Evolutionary conservation across 1,140 invertebrate species (phyloP).

Genomic region (Drosophila serrata): DNA sequence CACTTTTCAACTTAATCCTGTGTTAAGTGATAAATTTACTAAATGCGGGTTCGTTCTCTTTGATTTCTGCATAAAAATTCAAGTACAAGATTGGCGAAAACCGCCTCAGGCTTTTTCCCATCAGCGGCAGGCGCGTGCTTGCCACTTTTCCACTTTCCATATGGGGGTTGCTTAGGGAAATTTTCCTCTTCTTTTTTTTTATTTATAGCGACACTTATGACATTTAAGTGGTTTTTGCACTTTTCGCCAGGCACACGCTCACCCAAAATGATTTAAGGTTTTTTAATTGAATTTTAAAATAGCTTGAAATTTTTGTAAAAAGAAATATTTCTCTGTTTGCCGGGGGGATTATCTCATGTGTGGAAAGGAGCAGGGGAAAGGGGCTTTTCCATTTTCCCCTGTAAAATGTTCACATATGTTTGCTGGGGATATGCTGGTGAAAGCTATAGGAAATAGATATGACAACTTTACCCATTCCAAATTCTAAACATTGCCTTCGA

Average conservation of each 20-base stretch:
- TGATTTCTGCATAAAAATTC: slow-evolving; percentile 56
- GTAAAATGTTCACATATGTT: slow-evolving; percentile 78
- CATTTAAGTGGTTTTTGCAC: slow-evolving; percentile 82
- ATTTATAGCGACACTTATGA: slow-evolving; percentile 73
- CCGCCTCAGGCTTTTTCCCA: slow-evolving; percentile 65
- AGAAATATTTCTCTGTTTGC: slow-evolving; percentile 20
- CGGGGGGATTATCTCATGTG: slow-evolving; percentile 40
- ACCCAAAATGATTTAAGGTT: slow-evolving; percentile 64
- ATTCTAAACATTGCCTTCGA: slow-evolving; percentile 38
- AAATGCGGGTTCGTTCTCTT: slow-evolving; percentile 56
- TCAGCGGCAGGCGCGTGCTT: slow-evolving; percentile 41
- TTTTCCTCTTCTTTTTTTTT: slow-evolving; percentile 43
- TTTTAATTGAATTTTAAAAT: slow-evolving; percentile 84
- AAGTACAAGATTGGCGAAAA: slow-evolving; percentile 35
- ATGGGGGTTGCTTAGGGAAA: slow-evolving; percentile 61
- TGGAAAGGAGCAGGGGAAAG: not conserved
- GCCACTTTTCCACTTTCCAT: slow-evolving; percentile 6
- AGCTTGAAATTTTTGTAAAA: slow-evolving; percentile 34
- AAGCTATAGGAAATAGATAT: slow-evolving; percentile 47
- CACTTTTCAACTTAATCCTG: not conserved
- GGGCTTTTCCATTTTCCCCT: not conserved
- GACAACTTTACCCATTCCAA: slow-evolving; percentile 20
- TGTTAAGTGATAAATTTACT: not conserved
- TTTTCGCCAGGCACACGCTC: slow-evolving; percentile 58
- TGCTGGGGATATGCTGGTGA: slow-evolving; percentile 31